These are phyloP conservation scores for Silurus asotus DNA, from an alignment of 2,113 vertebrate species.

Conservation along the genomic window DNA sequence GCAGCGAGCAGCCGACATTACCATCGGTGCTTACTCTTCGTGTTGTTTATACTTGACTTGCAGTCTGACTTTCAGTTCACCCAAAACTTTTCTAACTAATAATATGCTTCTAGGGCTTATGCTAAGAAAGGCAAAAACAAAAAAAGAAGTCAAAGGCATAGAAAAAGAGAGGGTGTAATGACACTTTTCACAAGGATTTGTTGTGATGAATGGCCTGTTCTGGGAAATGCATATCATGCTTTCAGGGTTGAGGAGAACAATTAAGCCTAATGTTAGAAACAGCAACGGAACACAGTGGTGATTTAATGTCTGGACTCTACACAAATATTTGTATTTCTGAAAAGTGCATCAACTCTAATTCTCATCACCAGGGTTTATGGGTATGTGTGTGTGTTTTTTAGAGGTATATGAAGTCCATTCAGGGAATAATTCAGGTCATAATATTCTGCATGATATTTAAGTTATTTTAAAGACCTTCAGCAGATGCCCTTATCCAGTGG, in stretches of 20 bases:
- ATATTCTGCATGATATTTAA: neutral
- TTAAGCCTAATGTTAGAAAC: neutral
- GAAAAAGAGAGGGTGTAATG: neutral
- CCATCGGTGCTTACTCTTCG: neutral
- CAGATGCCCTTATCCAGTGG: neutral
- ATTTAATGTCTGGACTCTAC: neutral
- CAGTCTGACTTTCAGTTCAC: conserved; percentile 27
- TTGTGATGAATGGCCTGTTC: neutral
- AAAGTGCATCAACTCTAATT: neutral
- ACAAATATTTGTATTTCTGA: neutral
- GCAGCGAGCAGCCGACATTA: conserved; percentile 40
- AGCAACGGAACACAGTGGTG: neutral
- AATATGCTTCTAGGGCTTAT: neutral
- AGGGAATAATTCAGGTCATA: neutral
- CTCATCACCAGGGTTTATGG: neutral
- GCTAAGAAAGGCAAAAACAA: neutral
- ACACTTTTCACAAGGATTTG: neutral
- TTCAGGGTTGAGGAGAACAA: neutral
- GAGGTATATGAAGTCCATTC: neutral
- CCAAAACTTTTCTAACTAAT: conserved; percentile 33
- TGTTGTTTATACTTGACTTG: neutral
- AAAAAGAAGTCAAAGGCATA: neutral
- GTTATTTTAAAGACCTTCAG: neutral
- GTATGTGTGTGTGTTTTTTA: neutral
- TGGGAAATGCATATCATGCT: neutral